phyloP scores from a whole-genome alignment of 2,888 invertebrate genomes.

The Myopa tessellatipennis region DNA sequence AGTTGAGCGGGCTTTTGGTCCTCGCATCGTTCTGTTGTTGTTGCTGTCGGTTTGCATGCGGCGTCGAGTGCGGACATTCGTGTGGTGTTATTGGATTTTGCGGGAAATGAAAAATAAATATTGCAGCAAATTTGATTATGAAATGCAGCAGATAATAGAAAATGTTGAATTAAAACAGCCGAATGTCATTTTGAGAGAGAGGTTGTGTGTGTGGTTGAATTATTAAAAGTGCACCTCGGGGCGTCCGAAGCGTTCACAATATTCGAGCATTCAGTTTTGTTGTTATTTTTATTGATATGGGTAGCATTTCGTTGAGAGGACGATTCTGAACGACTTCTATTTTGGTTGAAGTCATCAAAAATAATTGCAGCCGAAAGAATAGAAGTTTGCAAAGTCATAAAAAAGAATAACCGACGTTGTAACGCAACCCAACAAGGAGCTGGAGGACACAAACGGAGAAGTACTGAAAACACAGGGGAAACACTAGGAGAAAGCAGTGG shows the following conservation, averaged over 20 bases:
- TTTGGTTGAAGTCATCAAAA: slow-evolving; percentile 18
- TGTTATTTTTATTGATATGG: slow-evolving; percentile 16
- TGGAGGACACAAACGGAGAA: neutral
- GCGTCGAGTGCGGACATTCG: slow-evolving; percentile 21
- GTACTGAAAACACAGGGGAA: neutral
- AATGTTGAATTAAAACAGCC: slow-evolving; percentile 9
- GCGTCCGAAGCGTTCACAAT: neutral
- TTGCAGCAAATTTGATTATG: slow-evolving; percentile 59
- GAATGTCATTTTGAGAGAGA: neutral
- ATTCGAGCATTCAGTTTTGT: slow-evolving; percentile 4
- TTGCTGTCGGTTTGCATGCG: slow-evolving; percentile 7
- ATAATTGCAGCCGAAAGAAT: slow-evolving; percentile 23
- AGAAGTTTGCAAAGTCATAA: neutral
- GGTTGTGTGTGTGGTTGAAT: slow-evolving; percentile 17
- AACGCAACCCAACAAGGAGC: neutral
- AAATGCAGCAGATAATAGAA: slow-evolving; percentile 39
- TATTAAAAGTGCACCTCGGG: slow-evolving; percentile 35
- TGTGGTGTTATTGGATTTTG: slow-evolving; percentile 38
- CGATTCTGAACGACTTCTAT: neutral
- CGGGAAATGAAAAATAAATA: slow-evolving; percentile 54
- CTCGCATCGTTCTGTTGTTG: neutral
- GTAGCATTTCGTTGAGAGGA: neutral
- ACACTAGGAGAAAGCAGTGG: too few species aligned
- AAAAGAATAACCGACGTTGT: neutral
- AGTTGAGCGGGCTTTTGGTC: slow-evolving; percentile 31